Conservation (phyloP, 2,888 invertebrate genomes). For the Habrosyne pyritoides region DNA sequence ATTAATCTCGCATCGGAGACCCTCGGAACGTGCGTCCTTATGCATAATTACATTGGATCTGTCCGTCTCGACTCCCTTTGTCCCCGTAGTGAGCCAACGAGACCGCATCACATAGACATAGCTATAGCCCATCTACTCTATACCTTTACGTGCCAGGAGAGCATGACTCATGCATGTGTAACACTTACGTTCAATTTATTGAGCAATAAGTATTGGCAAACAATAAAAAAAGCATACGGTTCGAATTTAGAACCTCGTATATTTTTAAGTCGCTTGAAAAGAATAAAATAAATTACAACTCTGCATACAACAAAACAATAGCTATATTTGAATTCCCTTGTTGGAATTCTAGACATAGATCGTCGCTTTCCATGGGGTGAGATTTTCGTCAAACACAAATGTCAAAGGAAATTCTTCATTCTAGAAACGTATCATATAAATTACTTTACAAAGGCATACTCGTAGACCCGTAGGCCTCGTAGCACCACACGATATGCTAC, state of each 20-base stretch:
- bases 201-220: background rate
- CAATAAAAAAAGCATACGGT: background rate
- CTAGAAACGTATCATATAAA: background rate
- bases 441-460: background rate
- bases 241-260: too few relatives aligned
- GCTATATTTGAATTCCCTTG: background rate
- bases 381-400: too few relatives aligned
- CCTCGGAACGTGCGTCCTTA: constrained; percentile 35
- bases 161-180: background rate
- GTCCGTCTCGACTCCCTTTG: constrained; percentile 33
- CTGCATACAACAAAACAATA: background rate
- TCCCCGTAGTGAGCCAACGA: constrained; percentile 14
- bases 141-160: background rate
- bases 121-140: background rate
- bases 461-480: background rate
- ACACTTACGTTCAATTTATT: background rate
- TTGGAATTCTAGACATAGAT: background rate
- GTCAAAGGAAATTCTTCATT: background rate
- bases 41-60: constrained; percentile 48
- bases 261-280: too few relatives aligned
- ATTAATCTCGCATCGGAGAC: constrained; percentile 39
- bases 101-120: background rate
- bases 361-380: too few relatives aligned
- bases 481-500: background rate
- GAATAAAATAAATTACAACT: background rate